Percentiles rank a stretch among this genome's conserved stretches.
Evolutionary conservation across 2,888 invertebrate genomes (phyloP).

Genomic region (Lasioglossum morio): DNA sequence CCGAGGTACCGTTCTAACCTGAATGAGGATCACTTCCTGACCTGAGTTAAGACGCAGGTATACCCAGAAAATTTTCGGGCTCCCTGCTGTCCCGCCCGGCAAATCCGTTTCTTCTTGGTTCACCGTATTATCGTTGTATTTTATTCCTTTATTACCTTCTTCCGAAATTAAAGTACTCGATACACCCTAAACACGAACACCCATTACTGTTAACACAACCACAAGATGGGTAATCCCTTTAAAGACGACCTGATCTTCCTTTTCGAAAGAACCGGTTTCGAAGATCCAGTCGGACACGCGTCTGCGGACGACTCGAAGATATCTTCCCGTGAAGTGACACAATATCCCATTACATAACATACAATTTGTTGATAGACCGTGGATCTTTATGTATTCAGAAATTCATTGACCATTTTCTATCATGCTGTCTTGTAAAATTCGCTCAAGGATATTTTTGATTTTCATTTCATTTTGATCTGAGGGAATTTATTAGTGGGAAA

Average conservation of each 20-base stretch:
- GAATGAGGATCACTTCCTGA: slow-evolving; percentile 7
- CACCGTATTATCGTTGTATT: background rate
- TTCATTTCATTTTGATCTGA: background rate
- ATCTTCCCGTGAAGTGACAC: background rate
- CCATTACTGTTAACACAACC: background rate
- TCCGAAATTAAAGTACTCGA: slow-evolving; percentile 14
- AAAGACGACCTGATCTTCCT: background rate
- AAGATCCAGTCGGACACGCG: background rate
- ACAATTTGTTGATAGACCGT: background rate
- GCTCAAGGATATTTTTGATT: no score
- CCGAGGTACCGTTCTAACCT: slow-evolving; percentile 1
- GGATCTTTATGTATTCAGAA: background rate
- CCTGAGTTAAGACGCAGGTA: background rate
- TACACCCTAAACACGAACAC: background rate
- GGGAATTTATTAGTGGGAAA: background rate
- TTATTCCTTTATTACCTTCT: background rate
- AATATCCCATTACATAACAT: background rate
- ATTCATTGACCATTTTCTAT: background rate
- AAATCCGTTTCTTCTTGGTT: background rate
- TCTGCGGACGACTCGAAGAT: background rate
- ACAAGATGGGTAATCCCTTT: background rate
- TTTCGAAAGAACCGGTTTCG: slow-evolving; percentile 11
- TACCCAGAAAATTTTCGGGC: background rate
- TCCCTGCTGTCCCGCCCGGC: background rate
- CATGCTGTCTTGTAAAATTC: background rate